These are phyloP conservation scores for Xiphophorus birchmanni DNA, from an alignment of 2,797 vertebrate genomes.

Conservation along the genomic window DNA sequence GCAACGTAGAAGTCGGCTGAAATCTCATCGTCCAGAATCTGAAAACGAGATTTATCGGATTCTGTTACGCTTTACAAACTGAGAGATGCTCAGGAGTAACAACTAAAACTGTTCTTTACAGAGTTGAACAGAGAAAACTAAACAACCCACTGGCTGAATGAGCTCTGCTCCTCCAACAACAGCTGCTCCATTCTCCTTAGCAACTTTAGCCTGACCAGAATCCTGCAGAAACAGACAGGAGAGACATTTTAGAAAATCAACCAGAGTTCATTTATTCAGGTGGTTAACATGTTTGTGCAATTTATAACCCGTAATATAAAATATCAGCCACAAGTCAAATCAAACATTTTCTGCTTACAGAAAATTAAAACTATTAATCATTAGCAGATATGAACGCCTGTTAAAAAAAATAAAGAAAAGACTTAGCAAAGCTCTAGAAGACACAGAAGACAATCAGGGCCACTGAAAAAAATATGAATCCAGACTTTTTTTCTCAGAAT, in stretches of 20 bases:
- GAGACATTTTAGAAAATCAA: neutral
- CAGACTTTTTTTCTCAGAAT: too few relatives aligned
- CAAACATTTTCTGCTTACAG: slow-evolving; percentile 3
- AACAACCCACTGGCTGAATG: slow-evolving; percentile 82
- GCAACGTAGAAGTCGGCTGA: slow-evolving; percentile 89
- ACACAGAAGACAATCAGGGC: too few relatives aligned
- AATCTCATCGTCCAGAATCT: slow-evolving; percentile 91
- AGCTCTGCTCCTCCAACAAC: slow-evolving; percentile 86
- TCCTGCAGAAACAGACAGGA: slow-evolving; percentile 71
- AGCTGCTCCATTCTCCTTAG: slow-evolving; percentile 81
- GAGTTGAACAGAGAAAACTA: neutral
- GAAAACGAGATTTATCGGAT: neutral
- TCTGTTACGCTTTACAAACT: neutral
- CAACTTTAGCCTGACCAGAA: slow-evolving; percentile 75
- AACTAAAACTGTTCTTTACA: neutral
- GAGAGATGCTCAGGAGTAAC: neutral
- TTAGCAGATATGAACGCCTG: neutral
- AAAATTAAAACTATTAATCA: slow-evolving; percentile 49
- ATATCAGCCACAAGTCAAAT: slow-evolving; percentile 2
- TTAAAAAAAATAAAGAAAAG: slow-evolving; percentile 17
- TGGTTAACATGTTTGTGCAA: slow-evolving; percentile 17
- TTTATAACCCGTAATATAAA: slow-evolving; percentile 18
- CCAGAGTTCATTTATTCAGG: slow-evolving; percentile 13
- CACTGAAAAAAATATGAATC: too few relatives aligned
- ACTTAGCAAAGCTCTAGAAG: slow-evolving; percentile 3